Evolutionary conservation across 1,140 invertebrate species (phyloP), one percentile per base, ranked within the genome.

Genomic region (Trichogramma pretiosum): DNA sequence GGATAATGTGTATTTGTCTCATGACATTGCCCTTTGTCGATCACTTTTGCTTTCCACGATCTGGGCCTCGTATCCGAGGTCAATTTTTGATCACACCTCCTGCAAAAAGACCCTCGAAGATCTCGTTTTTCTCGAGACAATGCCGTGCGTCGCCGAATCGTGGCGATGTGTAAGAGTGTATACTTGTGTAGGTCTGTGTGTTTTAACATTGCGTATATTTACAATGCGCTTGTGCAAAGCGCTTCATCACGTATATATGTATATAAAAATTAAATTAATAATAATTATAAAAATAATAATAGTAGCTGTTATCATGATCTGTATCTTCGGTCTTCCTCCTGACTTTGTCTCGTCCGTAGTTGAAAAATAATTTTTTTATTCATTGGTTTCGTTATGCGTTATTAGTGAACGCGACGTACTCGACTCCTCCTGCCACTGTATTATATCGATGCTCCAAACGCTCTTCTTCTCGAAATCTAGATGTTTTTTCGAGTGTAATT

Each of bases 211-310:
- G 40, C 38, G 34, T 50, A 48, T 59, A 59, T 59, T 61, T 65
- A 65, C 63, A 65, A 53, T 50, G 58, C 58, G 56, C 54, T 50
- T 46, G 21, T 21, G 33, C 39, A n/a, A n/a, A n/a, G 60, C 60
- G 48, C 55, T n/a, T 45, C 50, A 64, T 63, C 63, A 64, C 62
- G 60, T 60, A 60, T 56, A 56, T 14, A 40, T 14, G 11, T 22
- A 18, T 22, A 37, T 40, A 40, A n/a, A n/a, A n/a, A n/a, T n/a
- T n/a, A n/a, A n/a, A n/a, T 26, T 10, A 23, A 39, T 37, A 44
- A 44, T 44, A 38, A 42, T 43, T 10, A 40, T 37, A 50, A 45
- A 42, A n/a, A n/a, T 34, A 34, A 28, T 28, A 28, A n/a, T n/a
- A n/a, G 26, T 9, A 9, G 26, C 26, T 9, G 13, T 28, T 13